Evolutionary conservation across 64 coral and sea anemone genomes (phyloP).

Genomic region (Stichodactyla helianthus): DNA sequence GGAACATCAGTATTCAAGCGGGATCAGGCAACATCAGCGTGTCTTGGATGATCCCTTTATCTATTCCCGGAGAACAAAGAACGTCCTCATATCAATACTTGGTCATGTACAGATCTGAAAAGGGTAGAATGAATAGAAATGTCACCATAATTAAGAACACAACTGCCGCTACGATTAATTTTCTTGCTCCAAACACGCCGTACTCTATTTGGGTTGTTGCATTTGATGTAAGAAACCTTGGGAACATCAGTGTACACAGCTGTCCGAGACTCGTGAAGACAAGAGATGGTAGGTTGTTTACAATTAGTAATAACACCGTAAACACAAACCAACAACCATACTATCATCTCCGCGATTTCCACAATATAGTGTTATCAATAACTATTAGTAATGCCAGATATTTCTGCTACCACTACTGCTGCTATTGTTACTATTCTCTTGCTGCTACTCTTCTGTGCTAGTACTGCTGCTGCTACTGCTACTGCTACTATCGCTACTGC

Average conservation of each 20-base stretch:
- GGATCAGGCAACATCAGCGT: background rate
- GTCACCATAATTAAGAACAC: background rate
- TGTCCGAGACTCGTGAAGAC: background rate
- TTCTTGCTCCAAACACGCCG: background rate
- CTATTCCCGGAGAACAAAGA: too few relatives aligned
- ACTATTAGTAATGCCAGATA: too few relatives aligned
- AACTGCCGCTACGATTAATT: background rate
- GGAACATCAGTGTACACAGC: background rate
- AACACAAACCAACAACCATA: too few relatives aligned
- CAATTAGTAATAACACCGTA: too few relatives aligned
- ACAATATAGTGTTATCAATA: too few relatives aligned
- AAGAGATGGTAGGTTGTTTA: background rate
- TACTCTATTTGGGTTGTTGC: background rate
- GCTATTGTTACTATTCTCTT: too few relatives aligned
- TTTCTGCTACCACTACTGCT: too few relatives aligned
- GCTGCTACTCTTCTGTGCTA: background rate
- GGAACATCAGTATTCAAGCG: background rate
- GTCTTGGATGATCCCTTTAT: background rate
- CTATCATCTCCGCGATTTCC: too few relatives aligned
- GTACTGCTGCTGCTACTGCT: background rate
- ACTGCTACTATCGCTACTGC: too few relatives aligned
- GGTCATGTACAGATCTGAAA: background rate
- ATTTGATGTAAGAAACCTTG: background rate
- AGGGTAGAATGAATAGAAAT: background rate
- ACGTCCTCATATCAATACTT: background rate